Conservation (phyloP, 2,888 invertebrate species). For the Microplitis deprimator region DNA sequence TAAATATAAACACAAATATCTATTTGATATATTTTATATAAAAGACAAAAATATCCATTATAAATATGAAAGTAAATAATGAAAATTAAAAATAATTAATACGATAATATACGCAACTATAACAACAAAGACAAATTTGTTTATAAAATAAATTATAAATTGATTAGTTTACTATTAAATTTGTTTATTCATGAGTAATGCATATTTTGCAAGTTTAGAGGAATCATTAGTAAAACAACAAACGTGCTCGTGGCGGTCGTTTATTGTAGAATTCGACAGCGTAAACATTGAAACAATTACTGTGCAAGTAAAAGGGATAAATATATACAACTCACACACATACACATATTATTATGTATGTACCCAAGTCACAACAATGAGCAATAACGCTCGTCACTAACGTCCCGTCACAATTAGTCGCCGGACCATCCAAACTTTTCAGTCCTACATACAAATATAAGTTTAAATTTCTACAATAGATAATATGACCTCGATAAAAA, state of each 20-base stretch:
- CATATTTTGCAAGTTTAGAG: conserved; percentile 35
- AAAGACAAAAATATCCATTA: too few species aligned
- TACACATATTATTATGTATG: background rate
- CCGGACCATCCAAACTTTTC: conserved; percentile 9
- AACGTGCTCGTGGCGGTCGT: conserved; percentile 38
- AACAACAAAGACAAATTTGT: background rate
- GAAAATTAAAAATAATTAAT: background rate
- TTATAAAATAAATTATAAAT: conserved; percentile 15
- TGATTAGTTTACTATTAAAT: conserved; percentile 18
- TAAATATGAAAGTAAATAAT: background rate
- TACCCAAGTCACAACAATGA: conserved; percentile 34
- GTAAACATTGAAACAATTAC: conserved; percentile 41
- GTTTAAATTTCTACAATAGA: background rate
- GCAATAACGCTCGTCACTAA: conserved; percentile 31
- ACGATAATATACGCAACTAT: background rate
- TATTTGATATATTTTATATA: too few species aligned
- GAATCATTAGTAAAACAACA: conserved; percentile 41
- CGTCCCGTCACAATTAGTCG: conserved; percentile 30
- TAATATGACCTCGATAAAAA: too few species aligned
- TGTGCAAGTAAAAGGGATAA: conserved; percentile 34
- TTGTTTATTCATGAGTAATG: conserved; percentile 34
- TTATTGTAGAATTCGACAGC: conserved; percentile 40
- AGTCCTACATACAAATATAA: conserved; percentile 7
- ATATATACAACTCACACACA: conserved; percentile 24
- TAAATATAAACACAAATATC: too few species aligned